Evolutionary conservation across 1,140 invertebrate species (phyloP).

Genomic region (Sminthurinus signatus): DNA sequence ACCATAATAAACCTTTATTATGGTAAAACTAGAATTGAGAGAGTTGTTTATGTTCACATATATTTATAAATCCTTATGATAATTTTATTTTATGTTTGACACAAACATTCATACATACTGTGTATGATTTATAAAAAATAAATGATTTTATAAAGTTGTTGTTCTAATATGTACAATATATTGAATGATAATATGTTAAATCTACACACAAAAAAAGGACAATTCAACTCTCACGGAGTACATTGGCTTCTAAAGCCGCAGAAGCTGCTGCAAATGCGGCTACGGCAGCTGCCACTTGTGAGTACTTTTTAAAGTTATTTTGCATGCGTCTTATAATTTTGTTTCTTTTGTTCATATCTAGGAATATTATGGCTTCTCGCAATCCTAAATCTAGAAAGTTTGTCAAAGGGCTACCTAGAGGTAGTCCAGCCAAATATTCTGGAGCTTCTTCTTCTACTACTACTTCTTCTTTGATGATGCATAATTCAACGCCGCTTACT

Average conservation of each 20-base stretch:
- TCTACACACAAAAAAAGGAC: too few relatives aligned
- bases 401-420: neutral
- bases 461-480: neutral
- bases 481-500: slow-evolving; percentile 31
- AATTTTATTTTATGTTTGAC: too few relatives aligned
- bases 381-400: slow-evolving; percentile 30
- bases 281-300: slow-evolving; percentile 17
- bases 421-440: neutral
- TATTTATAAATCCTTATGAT: too few relatives aligned
- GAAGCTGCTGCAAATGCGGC: slow-evolving; percentile 20
- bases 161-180: neutral
- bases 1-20: too few relatives aligned
- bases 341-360: slow-evolving; percentile 29
- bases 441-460: neutral
- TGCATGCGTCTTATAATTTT: slow-evolving; percentile 21
- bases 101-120: too few relatives aligned
- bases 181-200: neutral
- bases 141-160: too few relatives aligned
- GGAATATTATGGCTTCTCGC: slow-evolving; percentile 40
- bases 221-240: slow-evolving; percentile 38
- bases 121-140: too few relatives aligned
- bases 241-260: slow-evolving; percentile 31
- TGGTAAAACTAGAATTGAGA: too few relatives aligned
- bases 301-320: slow-evolving; percentile 1
- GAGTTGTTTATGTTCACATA: too few relatives aligned